phyloP scores from a whole-genome alignment of 1,140 invertebrate genomes.

The Mercenaria mercenaria region DNA sequence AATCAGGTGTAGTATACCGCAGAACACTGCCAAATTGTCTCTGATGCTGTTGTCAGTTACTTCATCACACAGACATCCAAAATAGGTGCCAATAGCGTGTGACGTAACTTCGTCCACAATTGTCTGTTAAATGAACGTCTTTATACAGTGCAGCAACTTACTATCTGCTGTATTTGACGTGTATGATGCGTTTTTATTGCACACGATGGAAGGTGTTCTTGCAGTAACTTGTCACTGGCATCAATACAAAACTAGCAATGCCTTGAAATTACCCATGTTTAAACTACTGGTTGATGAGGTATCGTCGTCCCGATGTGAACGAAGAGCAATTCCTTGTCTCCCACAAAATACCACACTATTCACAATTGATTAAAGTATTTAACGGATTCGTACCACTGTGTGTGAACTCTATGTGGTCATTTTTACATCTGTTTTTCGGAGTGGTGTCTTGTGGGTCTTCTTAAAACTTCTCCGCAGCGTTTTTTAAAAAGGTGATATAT shows the following conservation, averaged over 20 bases:
- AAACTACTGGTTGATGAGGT: slow-evolving; percentile 7
- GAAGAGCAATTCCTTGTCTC: slow-evolving; percentile 54
- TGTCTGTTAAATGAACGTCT: slow-evolving; percentile 52
- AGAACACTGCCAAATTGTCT: slow-evolving; percentile 66
- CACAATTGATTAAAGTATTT: too few relatives aligned
- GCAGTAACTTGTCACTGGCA: slow-evolving; percentile 47
- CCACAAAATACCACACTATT: slow-evolving; percentile 71
- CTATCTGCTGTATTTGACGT: slow-evolving; percentile 70
- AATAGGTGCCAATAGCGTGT: slow-evolving; percentile 61
- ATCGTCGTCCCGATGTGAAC: slow-evolving; percentile 57
- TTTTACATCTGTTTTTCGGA: too few relatives aligned
- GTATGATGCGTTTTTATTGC: slow-evolving; percentile 64
- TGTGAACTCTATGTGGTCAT: too few relatives aligned
- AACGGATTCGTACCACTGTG: too few relatives aligned
- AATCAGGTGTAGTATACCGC: slow-evolving; percentile 37
- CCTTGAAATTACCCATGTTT: slow-evolving; percentile 72
- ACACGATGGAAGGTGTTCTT: slow-evolving; percentile 65
- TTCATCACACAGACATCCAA: slow-evolving; percentile 66
- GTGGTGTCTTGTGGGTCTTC: too few relatives aligned
- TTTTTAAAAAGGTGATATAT: too few relatives aligned
- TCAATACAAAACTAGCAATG: slow-evolving; percentile 63
- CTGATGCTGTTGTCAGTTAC: slow-evolving; percentile 66
- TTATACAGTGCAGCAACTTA: slow-evolving; percentile 60
- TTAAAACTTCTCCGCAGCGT: too few relatives aligned
- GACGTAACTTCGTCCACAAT: slow-evolving; percentile 59